These are phyloP conservation scores for Ophioninae sp. DNA, from an alignment of 2,888 invertebrate species.

Conservation along the genomic window DNA sequence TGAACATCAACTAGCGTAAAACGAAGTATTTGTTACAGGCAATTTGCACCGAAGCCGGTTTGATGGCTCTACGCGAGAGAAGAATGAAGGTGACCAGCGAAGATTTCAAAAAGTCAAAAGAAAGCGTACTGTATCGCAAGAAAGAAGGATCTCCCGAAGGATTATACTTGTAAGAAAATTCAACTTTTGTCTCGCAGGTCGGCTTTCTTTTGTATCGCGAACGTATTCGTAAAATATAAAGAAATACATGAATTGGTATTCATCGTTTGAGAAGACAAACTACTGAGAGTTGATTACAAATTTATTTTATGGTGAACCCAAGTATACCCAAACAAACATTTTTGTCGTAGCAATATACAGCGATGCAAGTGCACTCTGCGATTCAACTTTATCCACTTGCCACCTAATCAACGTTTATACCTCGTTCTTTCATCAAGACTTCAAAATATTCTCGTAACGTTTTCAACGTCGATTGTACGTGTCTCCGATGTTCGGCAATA, in stretches of 20 bases:
- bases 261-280: conserved; percentile 9
- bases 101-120: conserved; percentile 99
- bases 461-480: conserved; percentile 69
- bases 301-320: conserved; percentile 53
- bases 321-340: conserved; percentile 24
- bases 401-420: conserved; percentile 45
- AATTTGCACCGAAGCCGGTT: conserved; percentile 99
- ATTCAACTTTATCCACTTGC: conserved; percentile 42
- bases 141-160: conserved; percentile 99
- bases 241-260: conserved; percentile 59
- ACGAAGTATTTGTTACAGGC: conserved; percentile 85
- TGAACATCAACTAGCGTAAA: background rate
- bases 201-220: conserved; percentile 61
- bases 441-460: conserved; percentile 72
- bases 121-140: conserved; percentile 99
- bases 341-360: conserved; percentile 57
- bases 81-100: conserved; percentile 99
- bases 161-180: conserved; percentile 91
- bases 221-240: conserved; percentile 46
- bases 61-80: conserved; percentile 98
- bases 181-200: conserved; percentile 51
- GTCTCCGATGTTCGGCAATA: conserved; percentile 72
- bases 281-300: conserved; percentile 16
- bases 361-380: conserved; percentile 9
- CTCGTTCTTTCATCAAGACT: conserved; percentile 65